Evolutionary conservation across 2,797 vertebrate genomes (phyloP).

Genomic region (Danio choprae): DNA sequence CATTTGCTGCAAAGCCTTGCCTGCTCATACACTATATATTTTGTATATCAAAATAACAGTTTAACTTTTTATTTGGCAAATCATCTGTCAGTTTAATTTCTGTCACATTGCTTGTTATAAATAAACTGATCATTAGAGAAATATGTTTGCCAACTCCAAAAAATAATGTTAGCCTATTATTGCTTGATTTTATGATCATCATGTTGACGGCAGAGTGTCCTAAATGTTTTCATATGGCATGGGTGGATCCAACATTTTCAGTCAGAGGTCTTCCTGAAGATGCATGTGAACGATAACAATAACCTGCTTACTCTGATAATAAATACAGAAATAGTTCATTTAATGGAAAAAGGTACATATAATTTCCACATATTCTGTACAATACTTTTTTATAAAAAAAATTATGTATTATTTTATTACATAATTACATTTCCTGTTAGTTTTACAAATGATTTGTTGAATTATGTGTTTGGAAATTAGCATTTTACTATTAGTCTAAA

Average conservation of each 20-base stretch:
- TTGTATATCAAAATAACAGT: not conserved
- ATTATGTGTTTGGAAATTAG: not conserved
- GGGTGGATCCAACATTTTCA: not conserved
- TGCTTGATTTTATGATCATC: not conserved
- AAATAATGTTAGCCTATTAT: constrained; percentile 11
- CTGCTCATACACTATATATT: not conserved
- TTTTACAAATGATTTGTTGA: not conserved
- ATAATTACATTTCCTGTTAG: not conserved
- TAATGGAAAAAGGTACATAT: not conserved
- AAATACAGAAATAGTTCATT: not conserved
- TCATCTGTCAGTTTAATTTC: not conserved
- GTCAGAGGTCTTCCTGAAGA: constrained; percentile 39
- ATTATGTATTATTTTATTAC: too few species aligned
- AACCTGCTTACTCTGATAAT: not conserved
- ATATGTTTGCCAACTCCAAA: not conserved
- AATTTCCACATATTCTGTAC: not conserved
- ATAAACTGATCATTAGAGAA: not conserved
- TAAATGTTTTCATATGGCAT: constrained; percentile 5
- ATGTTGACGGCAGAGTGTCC: not conserved
- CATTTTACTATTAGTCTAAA: not conserved
- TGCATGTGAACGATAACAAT: not conserved
- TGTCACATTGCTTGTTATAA: not conserved
- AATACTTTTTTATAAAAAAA: not conserved
- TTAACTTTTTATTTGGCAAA: not conserved
- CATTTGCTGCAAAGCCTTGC: not conserved